These are phyloP conservation scores for Kuschelorhynchus macadamiae DNA, from an alignment of 2,888 invertebrate genomes.

Conservation along the genomic window DNA sequence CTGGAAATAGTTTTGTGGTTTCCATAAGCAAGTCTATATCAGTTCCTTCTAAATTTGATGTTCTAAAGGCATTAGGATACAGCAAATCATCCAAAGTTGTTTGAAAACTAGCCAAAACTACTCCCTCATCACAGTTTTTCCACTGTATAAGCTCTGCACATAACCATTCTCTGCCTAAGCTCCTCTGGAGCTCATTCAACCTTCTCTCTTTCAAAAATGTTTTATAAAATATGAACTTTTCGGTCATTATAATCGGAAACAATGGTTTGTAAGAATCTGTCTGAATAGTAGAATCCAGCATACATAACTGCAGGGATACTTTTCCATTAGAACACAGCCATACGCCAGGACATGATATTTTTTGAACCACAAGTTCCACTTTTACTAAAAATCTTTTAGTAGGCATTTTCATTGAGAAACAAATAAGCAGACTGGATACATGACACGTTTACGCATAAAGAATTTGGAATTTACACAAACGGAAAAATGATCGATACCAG, in stretches of 20 bases:
- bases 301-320: conserved; percentile 78
- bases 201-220: conserved; percentile 68
- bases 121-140: conserved; percentile 69
- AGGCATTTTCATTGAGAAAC: conserved; percentile 54
- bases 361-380: conserved; percentile 73
- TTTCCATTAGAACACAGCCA: conserved; percentile 87
- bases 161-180: conserved; percentile 74
- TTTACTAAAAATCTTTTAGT: conserved; percentile 73
- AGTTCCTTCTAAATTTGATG: conserved; percentile 73
- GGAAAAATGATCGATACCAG: conserved; percentile 30
- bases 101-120: conserved; percentile 76
- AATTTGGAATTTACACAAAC: conserved; percentile 11
- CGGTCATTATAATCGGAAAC: conserved; percentile 81
- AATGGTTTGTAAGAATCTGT: conserved; percentile 77
- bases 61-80: conserved; percentile 73
- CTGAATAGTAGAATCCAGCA: conserved; percentile 79
- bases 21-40: conserved; percentile 79
- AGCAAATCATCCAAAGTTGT: conserved; percentile 76
- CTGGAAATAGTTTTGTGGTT: conserved; percentile 77
- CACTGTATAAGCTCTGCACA: conserved; percentile 79
- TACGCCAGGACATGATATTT: conserved; percentile 89
- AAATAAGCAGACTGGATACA: neutral
- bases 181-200: conserved; percentile 68
- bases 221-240: conserved; percentile 80
- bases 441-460: conserved; percentile 7